Base-by-base conservation (phyloP, 2,888 invertebrate genomes). In the Epicampocera succincta region DNA sequence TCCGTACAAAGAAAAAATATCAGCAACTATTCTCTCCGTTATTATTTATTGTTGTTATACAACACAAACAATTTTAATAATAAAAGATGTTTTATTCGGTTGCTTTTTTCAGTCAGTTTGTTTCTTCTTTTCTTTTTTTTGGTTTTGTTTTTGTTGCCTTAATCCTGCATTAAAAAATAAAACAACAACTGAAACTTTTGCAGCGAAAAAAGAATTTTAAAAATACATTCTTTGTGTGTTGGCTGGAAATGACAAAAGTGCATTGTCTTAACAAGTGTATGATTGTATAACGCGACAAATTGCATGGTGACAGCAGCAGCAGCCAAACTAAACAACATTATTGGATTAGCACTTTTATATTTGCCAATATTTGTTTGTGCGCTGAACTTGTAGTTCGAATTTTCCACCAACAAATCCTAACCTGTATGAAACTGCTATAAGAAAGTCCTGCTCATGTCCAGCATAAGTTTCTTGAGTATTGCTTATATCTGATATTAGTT, bases 261-360 rank as follows among this genome's bases (percentile, higher is more conserved):
- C 61, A 63, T 13, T n/a, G 44, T 42, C 33, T 44, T 25, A n/a
- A 17, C 1, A 13, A 15, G 13, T 48, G 12, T 19, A 1, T n/a
- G 17, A 12, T 9, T 29, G 8, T 38, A 4, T 19, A 17, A 15
- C 13, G 12, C 46, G n/a, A 33, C 15, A 21, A 60, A 40, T 25
- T n/a, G 6, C 40, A 48, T 40, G 61, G 72, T n/a, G 42, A 17
- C 42, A 9, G 8, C 3, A 33, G 29, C 60, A 50, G n/a, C 21
- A 8, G 60, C 56, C 60, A 73, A 60, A 60, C 75, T 46, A 42
- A 54, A 60, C 78, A 74, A 75, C 46, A 61, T 71, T 75, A 78
- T 82, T 82, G 66, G 74, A 82, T 78, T 78, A 78, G 77, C 71
- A 78, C 82, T 71, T 77, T 65, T 68, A 56, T 42, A 63, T 21